Evolutionary conservation across 2,888 invertebrate species (phyloP).

Genomic region (Cheiracanthium punctorium): DNA sequence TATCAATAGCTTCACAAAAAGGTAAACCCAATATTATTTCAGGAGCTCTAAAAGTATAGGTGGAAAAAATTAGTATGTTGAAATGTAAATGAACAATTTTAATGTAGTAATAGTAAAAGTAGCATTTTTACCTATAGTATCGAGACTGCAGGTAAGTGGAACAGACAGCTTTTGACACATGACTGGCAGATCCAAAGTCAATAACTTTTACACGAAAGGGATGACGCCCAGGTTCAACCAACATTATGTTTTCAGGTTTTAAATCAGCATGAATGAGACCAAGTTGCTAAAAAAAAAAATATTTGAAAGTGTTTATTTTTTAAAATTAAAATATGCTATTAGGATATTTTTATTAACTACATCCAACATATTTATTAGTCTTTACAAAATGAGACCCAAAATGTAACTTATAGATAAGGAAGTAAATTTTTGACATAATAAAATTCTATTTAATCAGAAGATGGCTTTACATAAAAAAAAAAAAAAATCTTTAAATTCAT

Average conservation of each 20-base stretch:
- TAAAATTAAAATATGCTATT: too few species aligned
- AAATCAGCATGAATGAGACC: slow-evolving; percentile 99
- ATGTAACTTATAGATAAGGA: too few species aligned
- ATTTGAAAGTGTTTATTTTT: too few species aligned
- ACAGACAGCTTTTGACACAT: slow-evolving; percentile 99
- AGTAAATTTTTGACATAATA: too few species aligned
- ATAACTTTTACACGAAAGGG: slow-evolving; percentile 99
- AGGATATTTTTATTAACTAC: too few species aligned
- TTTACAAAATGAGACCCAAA: too few species aligned
- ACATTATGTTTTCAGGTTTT: slow-evolving; percentile 99
- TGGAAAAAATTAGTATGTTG: background rate
- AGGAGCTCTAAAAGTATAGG: slow-evolving; percentile 81
- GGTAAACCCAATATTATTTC: slow-evolving; percentile 98
- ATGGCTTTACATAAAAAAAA: too few species aligned
- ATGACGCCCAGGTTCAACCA: slow-evolving; percentile 97
- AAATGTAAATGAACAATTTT: background rate
- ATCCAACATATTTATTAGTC: too few species aligned
- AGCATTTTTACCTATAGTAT: slow-evolving; percentile 78
- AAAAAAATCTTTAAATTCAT: too few species aligned
- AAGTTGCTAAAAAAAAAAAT: slow-evolving; percentile 89
- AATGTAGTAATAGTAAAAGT: background rate
- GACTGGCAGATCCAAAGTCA: slow-evolving; percentile 99
- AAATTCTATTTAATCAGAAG: too few species aligned
- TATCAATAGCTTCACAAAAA: slow-evolving; percentile 99
- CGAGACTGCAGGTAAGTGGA: slow-evolving; percentile 99